Evolutionary conservation across 2,888 invertebrate genomes (phyloP).

Genomic region (Magallana nippona): DNA sequence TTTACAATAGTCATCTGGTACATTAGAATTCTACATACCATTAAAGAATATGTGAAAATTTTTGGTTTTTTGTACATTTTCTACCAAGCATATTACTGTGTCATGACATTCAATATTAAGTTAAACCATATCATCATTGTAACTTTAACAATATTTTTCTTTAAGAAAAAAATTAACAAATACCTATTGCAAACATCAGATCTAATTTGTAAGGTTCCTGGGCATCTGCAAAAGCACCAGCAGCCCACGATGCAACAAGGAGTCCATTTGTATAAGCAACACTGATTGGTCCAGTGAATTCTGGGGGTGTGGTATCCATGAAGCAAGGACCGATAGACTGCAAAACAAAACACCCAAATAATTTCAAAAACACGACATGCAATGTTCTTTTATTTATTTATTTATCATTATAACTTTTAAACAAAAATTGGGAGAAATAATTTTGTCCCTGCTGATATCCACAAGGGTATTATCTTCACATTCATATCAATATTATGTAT

Average conservation of each 20-base stretch:
- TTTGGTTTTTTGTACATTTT: neutral
- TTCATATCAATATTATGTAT: neutral
- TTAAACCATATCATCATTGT: too few species aligned
- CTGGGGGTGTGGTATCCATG: slow-evolving; percentile 52
- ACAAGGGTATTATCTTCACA: neutral
- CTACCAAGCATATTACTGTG: neutral
- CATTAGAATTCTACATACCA: neutral
- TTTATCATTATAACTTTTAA: too few species aligned
- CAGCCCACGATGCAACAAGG: slow-evolving; percentile 57
- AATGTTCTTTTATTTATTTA: neutral
- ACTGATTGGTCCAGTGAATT: slow-evolving; percentile 48
- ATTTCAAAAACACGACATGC: neutral
- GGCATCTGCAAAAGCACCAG: slow-evolving; percentile 55
- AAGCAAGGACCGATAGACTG: slow-evolving; percentile 54
- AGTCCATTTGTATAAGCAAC: slow-evolving; percentile 38
- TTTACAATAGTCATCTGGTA: neutral
- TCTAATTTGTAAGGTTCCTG: slow-evolving; percentile 55
- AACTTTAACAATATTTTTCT: too few species aligned
- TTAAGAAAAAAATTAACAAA: neutral
- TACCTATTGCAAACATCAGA: slow-evolving; percentile 58
- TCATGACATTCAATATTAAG: neutral
- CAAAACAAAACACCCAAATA: neutral
- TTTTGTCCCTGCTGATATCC: too few species aligned
- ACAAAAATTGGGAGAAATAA: neutral
- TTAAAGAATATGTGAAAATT: neutral